Percentiles rank a stretch among this genome's conserved stretches.
phyloP scores from a whole-genome alignment of 1,140 invertebrate genomes.

The Ostrea denselamellosa region DNA sequence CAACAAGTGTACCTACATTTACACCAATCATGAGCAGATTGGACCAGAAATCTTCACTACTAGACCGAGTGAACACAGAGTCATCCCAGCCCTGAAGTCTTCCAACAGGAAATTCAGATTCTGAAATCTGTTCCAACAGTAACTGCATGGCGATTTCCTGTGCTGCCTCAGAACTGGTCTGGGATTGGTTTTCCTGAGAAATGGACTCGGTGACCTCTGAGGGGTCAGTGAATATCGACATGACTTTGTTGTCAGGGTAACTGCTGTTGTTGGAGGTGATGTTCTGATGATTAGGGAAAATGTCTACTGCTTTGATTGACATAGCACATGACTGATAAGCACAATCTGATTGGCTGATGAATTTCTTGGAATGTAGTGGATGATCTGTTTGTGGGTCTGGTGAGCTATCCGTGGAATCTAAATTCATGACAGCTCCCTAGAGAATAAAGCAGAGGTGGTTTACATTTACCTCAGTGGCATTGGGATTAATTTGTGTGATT shows the following conservation, averaged over 20 bases:
- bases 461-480: too few relatives aligned
- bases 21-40: not conserved
- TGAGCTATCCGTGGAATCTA: constrained; percentile 1
- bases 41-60: not conserved
- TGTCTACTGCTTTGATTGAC: not conserved
- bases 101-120: not conserved
- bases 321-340: not conserved
- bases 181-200: not conserved
- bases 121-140: not conserved
- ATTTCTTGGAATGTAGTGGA: not conserved
- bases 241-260: not conserved
- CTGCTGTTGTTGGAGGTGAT: constrained; percentile 8
- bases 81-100: not conserved
- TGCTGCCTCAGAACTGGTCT: not conserved
- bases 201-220: not conserved
- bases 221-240: not conserved
- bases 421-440: constrained; percentile 1
- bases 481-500: too few relatives aligned
- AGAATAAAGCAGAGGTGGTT: not conserved
- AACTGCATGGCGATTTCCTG: not conserved
- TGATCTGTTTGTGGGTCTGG: not conserved
- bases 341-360: not conserved
- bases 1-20: not conserved
- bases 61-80: not conserved
- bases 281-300: not conserved